Evolutionary conservation across 2,888 invertebrate species (phyloP).

Genomic region (Petrolisthes cinctipes): DNA sequence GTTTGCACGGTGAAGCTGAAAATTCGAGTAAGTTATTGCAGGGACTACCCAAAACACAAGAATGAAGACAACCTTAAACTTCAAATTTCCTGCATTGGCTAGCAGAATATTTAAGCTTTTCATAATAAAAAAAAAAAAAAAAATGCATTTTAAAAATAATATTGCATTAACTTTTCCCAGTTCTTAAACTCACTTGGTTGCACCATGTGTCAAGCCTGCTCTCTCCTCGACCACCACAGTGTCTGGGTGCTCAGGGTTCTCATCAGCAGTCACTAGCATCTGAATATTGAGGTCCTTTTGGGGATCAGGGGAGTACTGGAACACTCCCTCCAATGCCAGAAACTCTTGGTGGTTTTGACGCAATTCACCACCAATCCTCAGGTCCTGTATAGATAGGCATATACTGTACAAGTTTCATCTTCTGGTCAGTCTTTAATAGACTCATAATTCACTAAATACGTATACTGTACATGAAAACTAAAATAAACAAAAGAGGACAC

Average conservation of each 20-base stretch:
- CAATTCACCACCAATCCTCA: conserved; percentile 28
- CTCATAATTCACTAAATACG: no score
- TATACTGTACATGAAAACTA: no score
- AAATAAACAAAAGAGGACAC: no score
- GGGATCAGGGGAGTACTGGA: conserved; percentile 42
- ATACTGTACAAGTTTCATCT: no score
- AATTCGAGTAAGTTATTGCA: not conserved
- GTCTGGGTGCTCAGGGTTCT: not conserved
- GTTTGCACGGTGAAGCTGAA: conserved; percentile 30
- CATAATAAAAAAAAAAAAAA: not conserved
- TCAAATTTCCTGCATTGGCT: no score
- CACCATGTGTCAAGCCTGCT: conserved; percentile 15
- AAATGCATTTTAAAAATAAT: no score
- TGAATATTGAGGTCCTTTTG: conserved; percentile 15
- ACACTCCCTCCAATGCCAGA: conserved; percentile 17
- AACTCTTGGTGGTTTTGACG: conserved; percentile 34
- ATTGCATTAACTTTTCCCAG: not conserved
- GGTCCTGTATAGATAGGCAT: conserved; percentile 13
- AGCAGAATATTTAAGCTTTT: not conserved
- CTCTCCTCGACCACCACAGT: conserved; percentile 25
- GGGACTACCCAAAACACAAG: not conserved
- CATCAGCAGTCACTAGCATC: conserved; percentile 24
- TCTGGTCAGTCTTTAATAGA: no score
- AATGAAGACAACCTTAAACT: not conserved
- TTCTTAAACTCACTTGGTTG: conserved; percentile 35